Evolutionary conservation across 2,113 vertebrate species (phyloP).

Genomic region (Nibea albiflora): DNA sequence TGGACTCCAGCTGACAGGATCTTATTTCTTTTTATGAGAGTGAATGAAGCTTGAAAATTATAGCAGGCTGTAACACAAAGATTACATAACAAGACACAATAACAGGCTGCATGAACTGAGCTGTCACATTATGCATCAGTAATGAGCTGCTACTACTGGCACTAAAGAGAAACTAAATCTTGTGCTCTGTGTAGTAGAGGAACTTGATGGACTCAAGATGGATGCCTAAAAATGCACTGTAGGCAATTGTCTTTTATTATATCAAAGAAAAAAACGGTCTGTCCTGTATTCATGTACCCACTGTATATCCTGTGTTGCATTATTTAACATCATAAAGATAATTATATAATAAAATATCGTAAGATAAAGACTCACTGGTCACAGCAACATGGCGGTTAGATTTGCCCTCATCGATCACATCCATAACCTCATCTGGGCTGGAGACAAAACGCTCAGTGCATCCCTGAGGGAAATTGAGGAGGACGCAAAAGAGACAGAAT

Average conservation of each 20-base stretch:
- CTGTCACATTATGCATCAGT: conserved; percentile 46
- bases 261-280: not conserved
- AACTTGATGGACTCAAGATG: not conserved
- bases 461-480: conserved; percentile 77
- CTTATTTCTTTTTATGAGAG: conserved; percentile 7
- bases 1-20: not conserved
- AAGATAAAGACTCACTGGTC: conserved; percentile 86
- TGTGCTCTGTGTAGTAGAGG: not conserved
- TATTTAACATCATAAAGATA: not conserved
- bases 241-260: not conserved
- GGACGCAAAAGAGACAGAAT: not conserved
- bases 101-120: conserved; percentile 37
- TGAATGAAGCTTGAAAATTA: conserved; percentile 21
- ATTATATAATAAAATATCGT: not conserved
- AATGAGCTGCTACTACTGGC: not conserved
- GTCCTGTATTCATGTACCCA: not conserved
- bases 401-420: conserved; percentile 92
- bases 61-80: not conserved
- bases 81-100: conserved; percentile 59
- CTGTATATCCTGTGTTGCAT: not conserved
- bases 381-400: conserved; percentile 92
- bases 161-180: conserved; percentile 8
- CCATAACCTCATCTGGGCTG: conserved; percentile 93
- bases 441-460: conserved; percentile 94
- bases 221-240: not conserved